A percentile compares a stretch with the other conserved stretches of the same genome.
These are phyloP conservation scores for Meandrina meandrites DNA, from an alignment of 92 coral and sea anemone genomes.

Conservation along the genomic window DNA sequence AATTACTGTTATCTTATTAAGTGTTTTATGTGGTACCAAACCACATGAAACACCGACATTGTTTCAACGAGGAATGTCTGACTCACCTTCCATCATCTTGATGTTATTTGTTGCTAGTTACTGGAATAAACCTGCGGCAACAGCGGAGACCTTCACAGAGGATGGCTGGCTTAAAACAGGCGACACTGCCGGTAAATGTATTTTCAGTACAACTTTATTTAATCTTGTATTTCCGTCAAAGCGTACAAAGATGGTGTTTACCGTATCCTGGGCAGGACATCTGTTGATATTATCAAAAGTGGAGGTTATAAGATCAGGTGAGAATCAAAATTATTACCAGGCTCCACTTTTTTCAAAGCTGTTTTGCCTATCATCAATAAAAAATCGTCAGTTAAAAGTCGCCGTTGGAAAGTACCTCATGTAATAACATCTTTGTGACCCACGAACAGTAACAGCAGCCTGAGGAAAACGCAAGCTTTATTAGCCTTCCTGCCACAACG, in stretches of 20 bases:
- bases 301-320: constrained; percentile 96
- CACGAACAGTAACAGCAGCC: no score
- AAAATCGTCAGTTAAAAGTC: no score
- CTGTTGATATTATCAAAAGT: constrained; percentile 91
- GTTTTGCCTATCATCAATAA: no score
- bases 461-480: no score
- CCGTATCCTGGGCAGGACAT: constrained; percentile 79
- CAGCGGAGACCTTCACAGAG: constrained; percentile 68
- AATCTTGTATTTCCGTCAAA: constrained; percentile 6
- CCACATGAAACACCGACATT: not conserved
- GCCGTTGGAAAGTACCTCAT: no score
- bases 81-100: not conserved
- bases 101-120: constrained; percentile 45
- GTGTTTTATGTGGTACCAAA: not conserved
- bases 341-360: not conserved
- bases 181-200: constrained; percentile 76
- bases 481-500: no score
- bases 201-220: not conserved
- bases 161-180: constrained; percentile 97
- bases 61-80: not conserved
- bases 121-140: constrained; percentile 86
- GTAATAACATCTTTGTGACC: no score
- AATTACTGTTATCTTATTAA: no score
- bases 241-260: constrained; percentile 68
- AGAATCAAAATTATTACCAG: no score